These are phyloP conservation scores for Elanus axillaris DNA, from an alignment of 2,113 vertebrate species.

Conservation along the genomic window DNA sequence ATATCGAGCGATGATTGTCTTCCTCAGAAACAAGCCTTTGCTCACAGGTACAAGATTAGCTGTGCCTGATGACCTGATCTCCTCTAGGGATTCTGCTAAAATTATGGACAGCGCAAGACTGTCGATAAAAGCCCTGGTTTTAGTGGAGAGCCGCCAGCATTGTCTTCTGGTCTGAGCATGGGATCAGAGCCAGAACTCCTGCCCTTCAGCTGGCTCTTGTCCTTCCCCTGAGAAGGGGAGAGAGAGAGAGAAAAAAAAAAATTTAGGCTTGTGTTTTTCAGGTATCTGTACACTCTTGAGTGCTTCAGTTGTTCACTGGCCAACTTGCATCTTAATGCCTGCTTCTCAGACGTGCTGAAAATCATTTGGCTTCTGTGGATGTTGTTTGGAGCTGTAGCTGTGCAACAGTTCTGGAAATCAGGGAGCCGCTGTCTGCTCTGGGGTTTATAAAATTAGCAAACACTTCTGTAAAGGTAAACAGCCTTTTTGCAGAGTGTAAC, in stretches of 20 bases:
- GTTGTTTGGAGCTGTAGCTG: neutral
- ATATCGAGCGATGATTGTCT: neutral
- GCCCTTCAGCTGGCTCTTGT: conserved; percentile 40
- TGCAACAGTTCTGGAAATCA: neutral
- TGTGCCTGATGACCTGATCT: conserved; percentile 13
- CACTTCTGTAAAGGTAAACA: neutral
- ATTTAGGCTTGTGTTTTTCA: neutral
- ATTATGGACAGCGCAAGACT: neutral
- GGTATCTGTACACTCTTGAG: neutral
- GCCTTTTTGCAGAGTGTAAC: neutral
- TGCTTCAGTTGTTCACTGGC: conserved; percentile 18
- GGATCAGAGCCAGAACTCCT: conserved; percentile 33
- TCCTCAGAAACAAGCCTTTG: neutral
- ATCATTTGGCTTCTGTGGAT: neutral
- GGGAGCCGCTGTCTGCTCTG: neutral
- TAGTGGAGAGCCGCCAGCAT: conserved; percentile 25
- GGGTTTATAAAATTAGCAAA: neutral
- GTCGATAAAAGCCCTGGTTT: neutral
- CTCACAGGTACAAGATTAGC: neutral
- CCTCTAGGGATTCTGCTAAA: conserved; percentile 27
- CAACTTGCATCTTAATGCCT: neutral
- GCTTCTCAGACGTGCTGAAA: neutral
- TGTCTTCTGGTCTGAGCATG: neutral
- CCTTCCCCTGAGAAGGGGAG: conserved; percentile 1
- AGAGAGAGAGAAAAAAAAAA: neutral